Evolutionary conservation across 1,140 invertebrate genomes (phyloP).

Genomic region (Marisa cornuarietis): DNA sequence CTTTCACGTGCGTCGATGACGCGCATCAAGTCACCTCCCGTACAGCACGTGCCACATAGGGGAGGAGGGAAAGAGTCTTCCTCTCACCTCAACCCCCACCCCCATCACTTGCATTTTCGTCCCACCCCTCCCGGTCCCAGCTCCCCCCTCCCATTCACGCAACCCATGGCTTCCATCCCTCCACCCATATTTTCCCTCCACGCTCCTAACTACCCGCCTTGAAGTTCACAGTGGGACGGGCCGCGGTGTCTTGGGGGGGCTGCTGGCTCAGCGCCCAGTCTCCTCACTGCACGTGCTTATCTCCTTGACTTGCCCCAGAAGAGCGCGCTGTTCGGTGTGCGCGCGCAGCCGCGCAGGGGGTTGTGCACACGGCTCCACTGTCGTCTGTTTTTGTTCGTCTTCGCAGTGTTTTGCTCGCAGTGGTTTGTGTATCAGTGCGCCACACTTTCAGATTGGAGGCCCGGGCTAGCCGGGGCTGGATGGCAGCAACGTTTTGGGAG

Average conservation of each 20-base stretch:
- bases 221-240: neutral
- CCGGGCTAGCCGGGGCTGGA: too few relatives aligned
- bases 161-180: too few relatives aligned
- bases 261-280: neutral
- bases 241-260: neutral
- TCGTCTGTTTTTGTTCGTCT: neutral
- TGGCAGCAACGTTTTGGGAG: too few relatives aligned
- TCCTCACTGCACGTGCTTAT: conserved; percentile 1
- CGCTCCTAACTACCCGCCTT: neutral
- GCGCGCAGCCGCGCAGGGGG: neutral
- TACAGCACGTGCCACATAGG: neutral
- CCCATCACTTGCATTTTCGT: too few relatives aligned
- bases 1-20: too few relatives aligned
- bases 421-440: too few relatives aligned
- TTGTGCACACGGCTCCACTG: neutral
- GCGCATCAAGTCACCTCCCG: too few relatives aligned
- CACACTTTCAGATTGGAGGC: too few relatives aligned
- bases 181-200: neutral
- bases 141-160: too few relatives aligned
- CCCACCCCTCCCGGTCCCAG: too few relatives aligned
- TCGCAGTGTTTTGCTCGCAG: neutral
- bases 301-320: neutral
- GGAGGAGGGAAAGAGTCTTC: neutral
- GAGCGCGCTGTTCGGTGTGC: neutral
- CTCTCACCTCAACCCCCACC: neutral